Conservation (phyloP, 2,888 invertebrate species). For the Brenthis hecate region DNA sequence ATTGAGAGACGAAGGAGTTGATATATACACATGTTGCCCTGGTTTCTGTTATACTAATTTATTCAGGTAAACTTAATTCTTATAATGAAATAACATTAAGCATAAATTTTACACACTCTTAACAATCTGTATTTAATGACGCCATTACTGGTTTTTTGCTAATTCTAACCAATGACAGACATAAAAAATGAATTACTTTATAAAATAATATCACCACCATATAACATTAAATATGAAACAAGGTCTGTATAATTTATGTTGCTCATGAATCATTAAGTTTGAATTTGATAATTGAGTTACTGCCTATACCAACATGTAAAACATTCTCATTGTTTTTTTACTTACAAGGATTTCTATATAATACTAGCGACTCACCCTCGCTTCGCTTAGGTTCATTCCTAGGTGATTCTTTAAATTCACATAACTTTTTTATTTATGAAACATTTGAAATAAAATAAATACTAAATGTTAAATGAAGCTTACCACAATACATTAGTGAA, state of each 20-base stretch:
- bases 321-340: neutral
- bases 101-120: neutral
- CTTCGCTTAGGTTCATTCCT: no score
- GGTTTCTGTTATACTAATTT: slow-evolving; percentile 91
- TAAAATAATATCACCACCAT: neutral
- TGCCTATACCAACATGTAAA: neutral
- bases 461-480: no score
- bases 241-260: neutral
- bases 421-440: no score
- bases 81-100: neutral
- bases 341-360: neutral
- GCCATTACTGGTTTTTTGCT: no score
- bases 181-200: neutral
- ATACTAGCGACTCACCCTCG: no score
- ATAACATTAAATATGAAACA: neutral
- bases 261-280: neutral
- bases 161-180: no score
- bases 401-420: no score
- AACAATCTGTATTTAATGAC: no score
- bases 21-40: slow-evolving; percentile 88
- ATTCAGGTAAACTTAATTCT: slow-evolving; percentile 79
- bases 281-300: neutral
- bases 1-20: slow-evolving; percentile 79
- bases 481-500: no score
- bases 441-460: no score